phyloP scores from a whole-genome alignment of 2,113 vertebrate species.

The Thalassoma bifasciatum region DNA sequence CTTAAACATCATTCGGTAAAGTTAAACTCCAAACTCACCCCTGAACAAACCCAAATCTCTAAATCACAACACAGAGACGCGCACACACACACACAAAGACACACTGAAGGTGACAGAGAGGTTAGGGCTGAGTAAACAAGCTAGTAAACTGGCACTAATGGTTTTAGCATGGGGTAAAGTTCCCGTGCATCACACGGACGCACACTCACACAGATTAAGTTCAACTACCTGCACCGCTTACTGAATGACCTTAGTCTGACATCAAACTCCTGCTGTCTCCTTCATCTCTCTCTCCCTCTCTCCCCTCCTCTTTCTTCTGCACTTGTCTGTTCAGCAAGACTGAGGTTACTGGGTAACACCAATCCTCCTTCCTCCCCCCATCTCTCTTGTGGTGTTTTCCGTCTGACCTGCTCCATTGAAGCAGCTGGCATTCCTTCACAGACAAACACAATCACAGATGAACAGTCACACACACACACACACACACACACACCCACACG shows the following conservation, averaged over 20 bases:
- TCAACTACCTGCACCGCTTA: slow-evolving; percentile 15
- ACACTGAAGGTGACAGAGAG: slow-evolving; percentile 38
- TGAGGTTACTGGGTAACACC: slow-evolving; percentile 52
- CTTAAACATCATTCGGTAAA: slow-evolving; percentile 18
- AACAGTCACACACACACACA: slow-evolving; percentile 15
- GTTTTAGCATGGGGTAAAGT: slow-evolving; percentile 58
- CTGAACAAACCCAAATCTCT: slow-evolving; percentile 68
- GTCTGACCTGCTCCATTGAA: slow-evolving; percentile 71
- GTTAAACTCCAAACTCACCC: slow-evolving; percentile 60
- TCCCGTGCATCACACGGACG: slow-evolving; percentile 39
- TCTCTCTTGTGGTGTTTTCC: slow-evolving; percentile 33
- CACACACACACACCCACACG: slow-evolving; percentile 16
- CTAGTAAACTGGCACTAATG: slow-evolving; percentile 59
- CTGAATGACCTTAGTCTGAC: slow-evolving; percentile 38
- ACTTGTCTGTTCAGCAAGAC: slow-evolving; percentile 20
- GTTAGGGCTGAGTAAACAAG: slow-evolving; percentile 69
- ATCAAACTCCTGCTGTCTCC: slow-evolving; percentile 10
- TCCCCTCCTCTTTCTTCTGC: not conserved
- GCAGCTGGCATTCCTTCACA: slow-evolving; percentile 61
- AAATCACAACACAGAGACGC: slow-evolving; percentile 6
- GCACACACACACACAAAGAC: slow-evolving; percentile 30
- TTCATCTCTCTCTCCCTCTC: slow-evolving; percentile 15
- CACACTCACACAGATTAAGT: slow-evolving; percentile 9
- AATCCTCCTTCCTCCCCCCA: not conserved
- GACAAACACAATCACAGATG: slow-evolving; percentile 15